phyloP scores from a whole-genome alignment of 2,113 vertebrate genomes.

The Axis porcinus region DNA sequence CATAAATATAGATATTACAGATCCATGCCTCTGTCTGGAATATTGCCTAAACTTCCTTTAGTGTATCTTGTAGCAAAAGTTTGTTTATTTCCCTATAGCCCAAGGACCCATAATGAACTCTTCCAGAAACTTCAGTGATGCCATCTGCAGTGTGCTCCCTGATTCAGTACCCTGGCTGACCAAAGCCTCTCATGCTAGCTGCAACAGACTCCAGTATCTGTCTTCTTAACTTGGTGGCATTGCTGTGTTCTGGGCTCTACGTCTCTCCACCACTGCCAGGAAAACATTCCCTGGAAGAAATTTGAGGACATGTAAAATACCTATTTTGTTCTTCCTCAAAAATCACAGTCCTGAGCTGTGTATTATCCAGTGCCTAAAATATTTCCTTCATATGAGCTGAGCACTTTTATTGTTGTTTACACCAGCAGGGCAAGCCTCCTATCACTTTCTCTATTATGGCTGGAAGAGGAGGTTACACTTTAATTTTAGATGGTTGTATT shows the following conservation, averaged over 20 bases:
- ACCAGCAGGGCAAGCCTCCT: not conserved
- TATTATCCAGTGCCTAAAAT: not conserved
- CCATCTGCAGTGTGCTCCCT: not conserved
- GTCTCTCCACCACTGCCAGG: not conserved
- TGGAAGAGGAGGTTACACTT: not conserved
- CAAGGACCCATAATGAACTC: not conserved
- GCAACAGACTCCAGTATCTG: rapidly evolving
- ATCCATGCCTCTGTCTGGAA: not conserved
- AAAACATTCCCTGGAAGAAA: not conserved
- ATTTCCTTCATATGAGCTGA: not conserved
- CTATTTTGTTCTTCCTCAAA: not conserved
- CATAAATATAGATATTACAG: not conserved
- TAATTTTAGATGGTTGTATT: constrained; percentile 1
- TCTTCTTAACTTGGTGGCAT: not conserved
- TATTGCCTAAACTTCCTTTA: not conserved
- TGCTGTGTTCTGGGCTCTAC: not conserved
- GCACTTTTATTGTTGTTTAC: not conserved
- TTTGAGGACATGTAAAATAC: not conserved
- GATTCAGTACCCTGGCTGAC: no score
- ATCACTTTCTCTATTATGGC: not conserved
- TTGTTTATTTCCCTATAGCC: not conserved
- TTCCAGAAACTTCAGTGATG: not conserved
- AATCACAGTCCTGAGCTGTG: not conserved
- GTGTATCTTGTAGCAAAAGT: not conserved
- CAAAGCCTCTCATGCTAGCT: not conserved